Conservation (phyloP, 1,140 invertebrate genomes). For the Leucophenga varia region DNA sequence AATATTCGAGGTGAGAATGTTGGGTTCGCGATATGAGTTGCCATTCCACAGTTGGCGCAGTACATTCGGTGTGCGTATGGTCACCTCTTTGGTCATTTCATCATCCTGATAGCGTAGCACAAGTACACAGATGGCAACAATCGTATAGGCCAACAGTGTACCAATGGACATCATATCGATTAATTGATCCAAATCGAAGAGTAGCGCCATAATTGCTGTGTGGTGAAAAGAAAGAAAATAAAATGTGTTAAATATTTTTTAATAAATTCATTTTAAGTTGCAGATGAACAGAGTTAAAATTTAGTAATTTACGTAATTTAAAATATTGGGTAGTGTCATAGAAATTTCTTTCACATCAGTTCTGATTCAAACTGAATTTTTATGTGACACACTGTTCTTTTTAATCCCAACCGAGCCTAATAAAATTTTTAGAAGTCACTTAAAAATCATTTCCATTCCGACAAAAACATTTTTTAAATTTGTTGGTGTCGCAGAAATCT, state of each 20-base stretch:
- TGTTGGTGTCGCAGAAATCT: too few relatives aligned
- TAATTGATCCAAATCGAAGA: constrained; percentile 86
- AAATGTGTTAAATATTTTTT: neutral
- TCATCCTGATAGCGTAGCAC: constrained; percentile 69
- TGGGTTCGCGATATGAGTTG: constrained; percentile 62
- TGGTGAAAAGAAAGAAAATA: neutral
- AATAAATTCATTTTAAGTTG: neutral
- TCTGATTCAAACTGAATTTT: too few relatives aligned
- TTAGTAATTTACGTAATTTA: too few relatives aligned
- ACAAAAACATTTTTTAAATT: too few relatives aligned
- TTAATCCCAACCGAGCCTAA: too few relatives aligned
- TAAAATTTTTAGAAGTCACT: too few relatives aligned
- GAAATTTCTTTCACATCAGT: too few relatives aligned
- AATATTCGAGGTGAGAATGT: constrained; percentile 60
- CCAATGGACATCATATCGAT: constrained; percentile 98
- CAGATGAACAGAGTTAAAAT: too few relatives aligned
- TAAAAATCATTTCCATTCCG: too few relatives aligned
- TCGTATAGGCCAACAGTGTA: constrained; percentile 88
- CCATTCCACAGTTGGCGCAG: constrained; percentile 61
- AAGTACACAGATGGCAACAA: constrained; percentile 87
- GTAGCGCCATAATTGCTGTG: constrained; percentile 72
- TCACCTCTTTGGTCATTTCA: constrained; percentile 54
- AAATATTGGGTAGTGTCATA: too few relatives aligned
- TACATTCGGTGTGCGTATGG: constrained; percentile 43
- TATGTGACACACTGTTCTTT: too few relatives aligned